phyloP scores from a whole-genome alignment of 1,140 invertebrate genomes.

The Heliothis subflexa region DNA sequence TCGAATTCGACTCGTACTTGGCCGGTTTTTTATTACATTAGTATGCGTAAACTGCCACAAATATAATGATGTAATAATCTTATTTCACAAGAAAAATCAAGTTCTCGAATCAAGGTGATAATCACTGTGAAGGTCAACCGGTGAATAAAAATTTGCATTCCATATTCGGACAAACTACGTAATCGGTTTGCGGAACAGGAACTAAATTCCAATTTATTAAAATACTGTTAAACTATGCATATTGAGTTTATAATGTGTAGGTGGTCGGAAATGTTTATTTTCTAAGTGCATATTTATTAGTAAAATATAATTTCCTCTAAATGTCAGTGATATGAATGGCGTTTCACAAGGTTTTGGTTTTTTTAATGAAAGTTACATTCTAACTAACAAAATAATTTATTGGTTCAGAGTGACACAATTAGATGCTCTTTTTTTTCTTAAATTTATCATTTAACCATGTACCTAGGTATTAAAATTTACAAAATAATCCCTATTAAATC shows the following conservation, averaged over 20 bases:
- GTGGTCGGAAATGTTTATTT: not conserved
- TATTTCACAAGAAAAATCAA: constrained; percentile 6
- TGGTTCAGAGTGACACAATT: no score
- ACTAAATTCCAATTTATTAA: not conserved
- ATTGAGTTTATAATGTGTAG: not conserved
- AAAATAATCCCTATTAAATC: not conserved
- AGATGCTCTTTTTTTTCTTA: no score
- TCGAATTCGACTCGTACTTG: no score
- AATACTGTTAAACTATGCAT: not conserved
- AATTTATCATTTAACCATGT: no score
- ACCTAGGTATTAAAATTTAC: not conserved
- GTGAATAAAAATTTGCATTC: not conserved
- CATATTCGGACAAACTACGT: not conserved
- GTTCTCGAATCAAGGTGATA: not conserved
- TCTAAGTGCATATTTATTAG: not conserved
- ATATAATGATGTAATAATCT: constrained; percentile 9
- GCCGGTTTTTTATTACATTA: no score
- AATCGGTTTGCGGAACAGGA: constrained; percentile 8
- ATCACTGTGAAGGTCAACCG: constrained; percentile 6
- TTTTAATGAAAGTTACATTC: no score
- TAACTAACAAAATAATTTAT: no score
- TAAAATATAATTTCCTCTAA: not conserved
- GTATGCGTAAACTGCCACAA: not conserved
- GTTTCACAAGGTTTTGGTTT: no score
- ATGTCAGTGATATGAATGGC: no score